phyloP scores from a whole-genome alignment of 1,140 invertebrate genomes.

The Potamilus streckersoni region DNA sequence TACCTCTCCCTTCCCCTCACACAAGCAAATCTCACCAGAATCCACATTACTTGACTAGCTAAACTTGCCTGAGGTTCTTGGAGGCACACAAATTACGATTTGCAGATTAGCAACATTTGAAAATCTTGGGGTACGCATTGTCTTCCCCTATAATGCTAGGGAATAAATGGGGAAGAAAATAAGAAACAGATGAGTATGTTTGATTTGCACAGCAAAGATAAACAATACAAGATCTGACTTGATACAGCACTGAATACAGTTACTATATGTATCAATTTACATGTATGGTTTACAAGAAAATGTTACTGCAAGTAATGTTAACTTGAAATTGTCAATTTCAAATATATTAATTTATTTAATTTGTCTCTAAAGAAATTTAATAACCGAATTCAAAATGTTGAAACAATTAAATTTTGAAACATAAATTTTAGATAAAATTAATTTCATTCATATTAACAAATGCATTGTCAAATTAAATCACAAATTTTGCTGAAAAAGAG shows the following conservation, averaged over 20 bases:
- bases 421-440: not conserved
- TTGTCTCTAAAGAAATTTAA: slow-evolving; percentile 1
- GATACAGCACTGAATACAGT: no score
- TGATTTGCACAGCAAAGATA: no score
- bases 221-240: no score
- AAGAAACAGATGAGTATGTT: slow-evolving; percentile 14
- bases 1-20: no score
- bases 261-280: no score
- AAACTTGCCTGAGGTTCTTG: slow-evolving; percentile 31
- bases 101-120: no score
- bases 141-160: slow-evolving; percentile 35
- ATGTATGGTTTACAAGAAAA: no score
- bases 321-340: no score
- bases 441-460: not conserved
- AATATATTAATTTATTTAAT: no score
- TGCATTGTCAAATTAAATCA: slow-evolving; percentile 5
- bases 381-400: slow-evolving; percentile 11
- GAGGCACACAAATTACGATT: slow-evolving; percentile 19
- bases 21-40: no score
- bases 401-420: not conserved
- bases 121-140: slow-evolving; percentile 14
- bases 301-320: no score
- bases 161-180: slow-evolving; percentile 36
- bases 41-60: no score
- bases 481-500: not conserved